These are phyloP conservation scores for Paracanthobrama guichenoti DNA, from an alignment of 2,113 vertebrate genomes.

Conservation along the genomic window DNA sequence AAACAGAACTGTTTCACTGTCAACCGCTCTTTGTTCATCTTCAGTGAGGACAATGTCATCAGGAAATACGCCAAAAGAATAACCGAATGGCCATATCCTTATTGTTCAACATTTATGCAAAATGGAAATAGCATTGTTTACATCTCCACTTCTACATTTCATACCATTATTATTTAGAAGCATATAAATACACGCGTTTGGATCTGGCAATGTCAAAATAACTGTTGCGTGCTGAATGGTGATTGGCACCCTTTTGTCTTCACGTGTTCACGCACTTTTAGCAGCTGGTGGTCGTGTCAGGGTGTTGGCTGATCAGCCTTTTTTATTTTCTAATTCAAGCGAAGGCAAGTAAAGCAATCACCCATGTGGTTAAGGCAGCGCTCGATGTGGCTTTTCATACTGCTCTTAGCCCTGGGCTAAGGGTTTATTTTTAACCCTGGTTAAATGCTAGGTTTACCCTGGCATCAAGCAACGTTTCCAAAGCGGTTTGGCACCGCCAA, in stretches of 20 bases:
- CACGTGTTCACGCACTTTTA: constrained; percentile 25
- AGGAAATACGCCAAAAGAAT: constrained; percentile 98
- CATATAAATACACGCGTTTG: not conserved
- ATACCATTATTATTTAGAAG: not conserved
- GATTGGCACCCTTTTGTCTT: constrained; percentile 18
- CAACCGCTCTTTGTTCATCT: constrained; percentile 99
- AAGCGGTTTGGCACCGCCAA: not conserved
- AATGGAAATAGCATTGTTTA: not conserved
- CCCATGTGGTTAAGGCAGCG: constrained; percentile 32
- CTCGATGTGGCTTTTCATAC: not conserved
- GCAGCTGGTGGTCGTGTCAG: constrained; percentile 28
- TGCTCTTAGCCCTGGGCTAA: not conserved
- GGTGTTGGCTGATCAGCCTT: constrained; percentile 35
- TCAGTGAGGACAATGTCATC: constrained; percentile 98
- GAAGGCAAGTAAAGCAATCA: constrained; percentile 6
- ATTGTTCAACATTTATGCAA: not conserved
- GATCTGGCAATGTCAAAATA: not conserved
- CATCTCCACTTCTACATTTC: not conserved
- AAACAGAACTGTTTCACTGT: constrained; percentile 98
- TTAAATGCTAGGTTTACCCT: not conserved
- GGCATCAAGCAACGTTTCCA: not conserved
- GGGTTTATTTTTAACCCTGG: not conserved
- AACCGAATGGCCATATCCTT: constrained; percentile 99
- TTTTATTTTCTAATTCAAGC: constrained; percentile 24
- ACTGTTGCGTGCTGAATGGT: not conserved